A percentile compares a stretch with the other conserved stretches of the same genome.
These are phyloP conservation scores for Gobionotothen gibberifrons DNA, from an alignment of 2,797 vertebrate genomes.

Conservation along the genomic window DNA sequence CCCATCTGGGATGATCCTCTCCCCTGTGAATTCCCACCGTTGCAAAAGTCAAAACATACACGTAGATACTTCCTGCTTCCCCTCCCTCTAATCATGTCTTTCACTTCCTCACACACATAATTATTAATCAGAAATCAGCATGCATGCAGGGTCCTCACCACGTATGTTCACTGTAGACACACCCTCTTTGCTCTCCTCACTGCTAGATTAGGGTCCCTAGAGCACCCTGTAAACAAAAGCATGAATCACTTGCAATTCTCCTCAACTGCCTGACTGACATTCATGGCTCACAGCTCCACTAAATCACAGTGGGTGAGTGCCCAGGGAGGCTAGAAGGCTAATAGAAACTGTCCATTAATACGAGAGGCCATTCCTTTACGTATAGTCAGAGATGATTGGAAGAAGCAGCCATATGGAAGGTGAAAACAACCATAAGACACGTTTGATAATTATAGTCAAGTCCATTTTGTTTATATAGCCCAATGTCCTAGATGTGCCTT, in stretches of 20 bases:
- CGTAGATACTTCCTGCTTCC: not conserved
- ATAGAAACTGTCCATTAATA: constrained; percentile 67
- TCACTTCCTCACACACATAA: not conserved
- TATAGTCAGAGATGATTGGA: constrained; percentile 58
- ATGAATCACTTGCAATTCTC: constrained; percentile 66
- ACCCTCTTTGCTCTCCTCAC: constrained; percentile 37
- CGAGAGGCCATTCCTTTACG: constrained; percentile 47
- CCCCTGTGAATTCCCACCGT: not conserved
- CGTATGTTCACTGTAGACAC: constrained; percentile 26
- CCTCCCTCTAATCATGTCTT: not conserved
- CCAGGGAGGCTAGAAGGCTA: constrained; percentile 53
- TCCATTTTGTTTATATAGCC: not conserved
- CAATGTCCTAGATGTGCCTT: not conserved
- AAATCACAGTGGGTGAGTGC: constrained; percentile 67
- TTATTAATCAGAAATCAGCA: constrained; percentile 25
- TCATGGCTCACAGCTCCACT: constrained; percentile 59
- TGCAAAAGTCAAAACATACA: constrained; percentile 23
- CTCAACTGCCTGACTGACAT: constrained; percentile 67
- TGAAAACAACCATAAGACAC: constrained; percentile 7
- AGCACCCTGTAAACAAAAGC: constrained; percentile 66
- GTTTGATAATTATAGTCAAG: constrained; percentile 25
- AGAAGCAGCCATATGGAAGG: constrained; percentile 13
- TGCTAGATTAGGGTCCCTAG: constrained; percentile 55
- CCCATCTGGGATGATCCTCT: not conserved
- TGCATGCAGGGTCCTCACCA: not conserved